phyloP scores from a whole-genome alignment of 2,797 vertebrate species.

The Chaenodraco wilsoni region DNA sequence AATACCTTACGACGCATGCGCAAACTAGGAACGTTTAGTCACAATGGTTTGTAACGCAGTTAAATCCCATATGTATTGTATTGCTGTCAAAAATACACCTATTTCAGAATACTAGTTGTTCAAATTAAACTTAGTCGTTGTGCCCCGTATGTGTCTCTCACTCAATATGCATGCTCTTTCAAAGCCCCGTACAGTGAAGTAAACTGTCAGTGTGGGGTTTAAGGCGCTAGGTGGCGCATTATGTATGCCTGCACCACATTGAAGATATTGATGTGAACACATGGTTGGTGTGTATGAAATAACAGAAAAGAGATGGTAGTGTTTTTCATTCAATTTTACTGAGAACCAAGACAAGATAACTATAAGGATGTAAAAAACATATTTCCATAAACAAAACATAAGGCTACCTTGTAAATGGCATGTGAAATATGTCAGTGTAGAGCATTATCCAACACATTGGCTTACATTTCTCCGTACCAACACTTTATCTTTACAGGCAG shows the following conservation, averaged over 20 bases:
- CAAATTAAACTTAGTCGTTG: background rate
- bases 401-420: constrained; percentile 51
- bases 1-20: constrained; percentile 9
- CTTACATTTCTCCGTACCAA: constrained; percentile 57
- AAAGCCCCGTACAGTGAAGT: background rate
- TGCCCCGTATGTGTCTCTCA: background rate
- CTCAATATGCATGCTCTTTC: no score
- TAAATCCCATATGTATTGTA: background rate
- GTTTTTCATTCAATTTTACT: constrained; percentile 61
- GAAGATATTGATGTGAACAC: background rate
- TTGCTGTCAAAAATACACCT: background rate
- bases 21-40: background rate
- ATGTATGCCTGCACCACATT: background rate
- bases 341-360: constrained; percentile 64
- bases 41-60: no score
- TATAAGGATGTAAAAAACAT: constrained; percentile 55
- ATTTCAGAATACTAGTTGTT: background rate
- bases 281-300: constrained; percentile 26
- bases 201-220: background rate
- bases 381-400: constrained; percentile 67
- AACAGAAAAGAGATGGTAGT: constrained; percentile 40
- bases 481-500: constrained; percentile 60
- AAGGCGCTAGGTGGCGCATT: constrained; percentile 21
- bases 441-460: constrained; percentile 52
- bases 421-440: constrained; percentile 41